Conservation (phyloP, 2,888 invertebrate species). For the Synergus gifuensis region DNA sequence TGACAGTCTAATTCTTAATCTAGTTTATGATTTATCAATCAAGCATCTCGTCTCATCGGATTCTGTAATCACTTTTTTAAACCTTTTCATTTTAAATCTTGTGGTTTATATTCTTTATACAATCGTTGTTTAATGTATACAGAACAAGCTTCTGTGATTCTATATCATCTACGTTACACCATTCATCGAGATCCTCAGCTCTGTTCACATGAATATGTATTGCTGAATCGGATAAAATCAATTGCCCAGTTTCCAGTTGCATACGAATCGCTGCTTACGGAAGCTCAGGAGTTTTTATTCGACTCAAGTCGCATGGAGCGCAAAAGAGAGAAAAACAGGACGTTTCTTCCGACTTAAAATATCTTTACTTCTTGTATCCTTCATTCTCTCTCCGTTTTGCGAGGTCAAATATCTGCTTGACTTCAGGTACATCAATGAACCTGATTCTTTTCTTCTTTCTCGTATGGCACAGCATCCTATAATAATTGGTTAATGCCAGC, state of each 20-base stretch:
- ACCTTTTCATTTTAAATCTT: neutral
- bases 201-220: constrained; percentile 31
- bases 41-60: neutral
- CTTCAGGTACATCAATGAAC: neutral
- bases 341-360: constrained; percentile 40
- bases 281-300: constrained; percentile 26
- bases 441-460: neutral
- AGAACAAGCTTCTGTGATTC: constrained; percentile 10
- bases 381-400: neutral
- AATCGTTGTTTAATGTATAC: neutral
- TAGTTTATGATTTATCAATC: neutral
- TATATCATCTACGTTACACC: neutral
- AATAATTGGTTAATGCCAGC: neutral
- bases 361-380: neutral
- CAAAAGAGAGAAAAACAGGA: constrained; percentile 43
- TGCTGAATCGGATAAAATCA: constrained; percentile 28
- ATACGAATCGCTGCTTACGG: constrained; percentile 26
- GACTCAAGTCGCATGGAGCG: constrained; percentile 23
- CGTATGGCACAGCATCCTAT: neutral
- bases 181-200: neutral
- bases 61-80: neutral
- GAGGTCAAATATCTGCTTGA: too few relatives aligned
- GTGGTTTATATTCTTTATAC: neutral
- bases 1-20: neutral
- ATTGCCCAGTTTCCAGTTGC: constrained; percentile 28